Conservation (phyloP, 2,888 invertebrate species). For the Criorhina ranunculi region DNA sequence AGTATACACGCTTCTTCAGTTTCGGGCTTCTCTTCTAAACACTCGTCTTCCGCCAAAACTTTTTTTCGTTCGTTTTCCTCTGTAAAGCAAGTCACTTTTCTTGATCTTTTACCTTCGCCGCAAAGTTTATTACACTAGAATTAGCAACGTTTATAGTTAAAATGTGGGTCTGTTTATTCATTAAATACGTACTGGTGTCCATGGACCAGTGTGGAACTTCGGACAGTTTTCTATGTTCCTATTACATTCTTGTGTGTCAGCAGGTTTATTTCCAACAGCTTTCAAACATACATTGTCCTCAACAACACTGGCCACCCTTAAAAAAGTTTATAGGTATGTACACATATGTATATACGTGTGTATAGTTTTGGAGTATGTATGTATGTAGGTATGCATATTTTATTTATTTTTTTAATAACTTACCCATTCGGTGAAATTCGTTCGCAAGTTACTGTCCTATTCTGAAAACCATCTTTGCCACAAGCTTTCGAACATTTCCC, state of each 20-base stretch:
- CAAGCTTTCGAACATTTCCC: constrained; percentile 92
- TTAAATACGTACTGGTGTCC: constrained; percentile 91
- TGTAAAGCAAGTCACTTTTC: constrained; percentile 92
- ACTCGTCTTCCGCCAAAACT: constrained; percentile 88
- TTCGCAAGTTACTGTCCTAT: constrained; percentile 91
- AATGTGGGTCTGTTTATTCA: not conserved
- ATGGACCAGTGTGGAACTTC: constrained; percentile 93
- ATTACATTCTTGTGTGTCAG: constrained; percentile 90
- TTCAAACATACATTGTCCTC: constrained; percentile 90
- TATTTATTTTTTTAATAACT: not conserved
- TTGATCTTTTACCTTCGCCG: constrained; percentile 93
- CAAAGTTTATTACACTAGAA: constrained; percentile 94
- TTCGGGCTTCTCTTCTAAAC: constrained; percentile 89
- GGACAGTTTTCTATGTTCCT: constrained; percentile 90
- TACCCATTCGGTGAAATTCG: constrained; percentile 90
- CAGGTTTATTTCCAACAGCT: constrained; percentile 89
- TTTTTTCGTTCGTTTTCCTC: constrained; percentile 88
- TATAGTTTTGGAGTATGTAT: too few species aligned
- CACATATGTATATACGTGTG: not conserved
- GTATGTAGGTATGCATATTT: not conserved
- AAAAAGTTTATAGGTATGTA: constrained; percentile 51
- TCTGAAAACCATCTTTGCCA: constrained; percentile 90
- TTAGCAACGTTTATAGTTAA: not conserved
- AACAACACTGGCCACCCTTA: constrained; percentile 88
- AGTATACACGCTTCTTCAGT: constrained; percentile 89